Percentiles rank a stretch among this genome's conserved stretches.
Conservation (phyloP, 2,113 vertebrate species). For the Ictalurus furcatus region DNA sequence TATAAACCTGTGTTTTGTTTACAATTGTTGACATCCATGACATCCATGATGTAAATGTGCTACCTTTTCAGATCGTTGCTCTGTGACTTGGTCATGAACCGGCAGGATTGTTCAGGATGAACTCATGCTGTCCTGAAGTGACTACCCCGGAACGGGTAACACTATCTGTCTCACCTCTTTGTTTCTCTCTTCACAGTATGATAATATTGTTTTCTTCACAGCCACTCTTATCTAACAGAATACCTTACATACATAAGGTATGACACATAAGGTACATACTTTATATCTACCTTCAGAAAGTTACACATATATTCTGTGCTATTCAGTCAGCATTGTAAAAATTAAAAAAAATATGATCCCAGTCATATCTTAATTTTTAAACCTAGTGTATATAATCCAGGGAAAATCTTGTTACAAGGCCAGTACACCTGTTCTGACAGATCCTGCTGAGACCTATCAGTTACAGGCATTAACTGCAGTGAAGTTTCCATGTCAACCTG, state of each 20-base stretch:
- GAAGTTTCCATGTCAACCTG: slow-evolving; percentile 42
- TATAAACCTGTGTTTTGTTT: no score
- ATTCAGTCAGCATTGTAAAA: not conserved
- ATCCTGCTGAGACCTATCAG: slow-evolving; percentile 29
- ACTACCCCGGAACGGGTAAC: slow-evolving; percentile 26
- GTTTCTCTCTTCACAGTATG: not conserved
- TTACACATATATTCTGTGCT: not conserved
- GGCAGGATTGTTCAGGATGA: slow-evolving; percentile 46
- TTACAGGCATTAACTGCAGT: slow-evolving; percentile 23
- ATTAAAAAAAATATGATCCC: not conserved
- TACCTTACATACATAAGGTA: not conserved
- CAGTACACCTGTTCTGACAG: slow-evolving; percentile 38
- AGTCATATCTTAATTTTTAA: not conserved
- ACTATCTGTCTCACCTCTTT: slow-evolving; percentile 27
- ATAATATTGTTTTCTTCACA: slow-evolving; percentile 4
- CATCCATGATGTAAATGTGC: no score
- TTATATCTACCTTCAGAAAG: not conserved
- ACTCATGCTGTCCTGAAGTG: slow-evolving; percentile 28
- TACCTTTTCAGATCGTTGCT: slow-evolving; percentile 4
- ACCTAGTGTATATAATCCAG: not conserved
- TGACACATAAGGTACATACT: no score
- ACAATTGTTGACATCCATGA: no score
- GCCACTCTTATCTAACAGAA: not conserved
- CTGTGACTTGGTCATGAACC: not conserved
- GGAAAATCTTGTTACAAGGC: slow-evolving; percentile 30